A percentile compares a stretch with the other conserved stretches of the same genome.
Conservation (phyloP, 2,113 vertebrate species). For the Dolichotis patagonum region DNA sequence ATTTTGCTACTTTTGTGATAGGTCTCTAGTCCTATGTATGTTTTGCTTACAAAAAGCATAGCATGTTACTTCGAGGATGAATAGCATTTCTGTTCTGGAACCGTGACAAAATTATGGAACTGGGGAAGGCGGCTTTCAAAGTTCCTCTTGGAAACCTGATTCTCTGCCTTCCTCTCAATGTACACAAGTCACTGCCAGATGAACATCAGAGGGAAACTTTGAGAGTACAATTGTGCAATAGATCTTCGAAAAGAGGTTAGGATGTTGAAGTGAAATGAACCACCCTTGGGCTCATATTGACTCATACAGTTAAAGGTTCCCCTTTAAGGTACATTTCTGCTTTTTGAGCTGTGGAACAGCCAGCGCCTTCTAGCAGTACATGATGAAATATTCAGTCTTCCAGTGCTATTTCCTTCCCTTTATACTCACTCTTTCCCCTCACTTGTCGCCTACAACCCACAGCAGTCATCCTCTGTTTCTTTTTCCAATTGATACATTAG, state of each 20-base stretch:
- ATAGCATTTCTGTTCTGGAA: neutral
- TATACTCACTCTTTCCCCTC: neutral
- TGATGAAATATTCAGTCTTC: neutral
- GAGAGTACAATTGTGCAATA: neutral
- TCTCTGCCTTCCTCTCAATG: neutral
- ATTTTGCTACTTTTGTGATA: neutral
- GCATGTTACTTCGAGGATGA: neutral
- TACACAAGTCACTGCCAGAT: neutral
- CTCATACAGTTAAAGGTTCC: neutral
- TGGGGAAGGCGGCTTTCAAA: neutral
- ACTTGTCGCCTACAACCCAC: neutral
- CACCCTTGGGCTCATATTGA: neutral
- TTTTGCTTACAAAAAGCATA: neutral
- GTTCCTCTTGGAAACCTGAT: neutral
- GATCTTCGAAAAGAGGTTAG: neutral
- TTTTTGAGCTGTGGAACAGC: neutral
- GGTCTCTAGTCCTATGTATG: neutral
- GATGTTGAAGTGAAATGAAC: neutral
- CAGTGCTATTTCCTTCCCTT: fast-evolving
- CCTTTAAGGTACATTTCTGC: neutral
- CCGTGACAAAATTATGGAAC: neutral
- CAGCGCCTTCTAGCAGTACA: neutral
- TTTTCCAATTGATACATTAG: neutral
- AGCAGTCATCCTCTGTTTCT: neutral
- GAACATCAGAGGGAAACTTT: neutral